A percentile compares a stretch with the other conserved stretches of the same genome.
phyloP scores from a whole-genome alignment of 2,797 vertebrate species.

The Chloroceryle inda region DNA sequence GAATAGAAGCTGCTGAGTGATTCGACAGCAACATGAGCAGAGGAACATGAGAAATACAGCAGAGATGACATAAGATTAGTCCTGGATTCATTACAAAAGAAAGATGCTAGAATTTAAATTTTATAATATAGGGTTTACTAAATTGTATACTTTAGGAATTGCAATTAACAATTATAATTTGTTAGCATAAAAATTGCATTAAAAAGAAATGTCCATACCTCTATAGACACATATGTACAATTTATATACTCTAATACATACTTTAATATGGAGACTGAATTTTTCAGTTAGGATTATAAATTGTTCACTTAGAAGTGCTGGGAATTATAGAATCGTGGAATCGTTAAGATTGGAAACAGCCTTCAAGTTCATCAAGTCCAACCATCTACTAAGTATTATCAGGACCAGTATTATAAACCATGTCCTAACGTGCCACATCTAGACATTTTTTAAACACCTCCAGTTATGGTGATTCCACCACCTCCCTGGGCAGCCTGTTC shows the following conservation, averaged over 20 bases:
- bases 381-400: no score
- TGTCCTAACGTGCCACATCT: no score
- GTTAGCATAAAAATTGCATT: neutral
- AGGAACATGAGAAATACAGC: neutral
- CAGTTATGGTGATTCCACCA: no score
- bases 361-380: no score
- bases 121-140: neutral
- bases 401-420: no score
- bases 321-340: neutral
- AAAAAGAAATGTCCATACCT: neutral
- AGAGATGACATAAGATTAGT: neutral
- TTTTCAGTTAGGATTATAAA: neutral
- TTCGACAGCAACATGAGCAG: rapidly evolving
- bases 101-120: neutral
- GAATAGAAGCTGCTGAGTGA: neutral
- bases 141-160: neutral
- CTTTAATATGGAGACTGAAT: neutral
- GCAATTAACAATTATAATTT: neutral
- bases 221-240: neutral
- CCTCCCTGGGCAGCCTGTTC: no score
- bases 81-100: neutral
- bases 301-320: neutral
- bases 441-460: no score
- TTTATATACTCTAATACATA: neutral
- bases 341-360: no score